Evolutionary conservation across 92 coral and sea anemone genomes (phyloP), one percentile per base, ranked within the genome.

Genomic region (Scolanthus callimorphus): DNA sequence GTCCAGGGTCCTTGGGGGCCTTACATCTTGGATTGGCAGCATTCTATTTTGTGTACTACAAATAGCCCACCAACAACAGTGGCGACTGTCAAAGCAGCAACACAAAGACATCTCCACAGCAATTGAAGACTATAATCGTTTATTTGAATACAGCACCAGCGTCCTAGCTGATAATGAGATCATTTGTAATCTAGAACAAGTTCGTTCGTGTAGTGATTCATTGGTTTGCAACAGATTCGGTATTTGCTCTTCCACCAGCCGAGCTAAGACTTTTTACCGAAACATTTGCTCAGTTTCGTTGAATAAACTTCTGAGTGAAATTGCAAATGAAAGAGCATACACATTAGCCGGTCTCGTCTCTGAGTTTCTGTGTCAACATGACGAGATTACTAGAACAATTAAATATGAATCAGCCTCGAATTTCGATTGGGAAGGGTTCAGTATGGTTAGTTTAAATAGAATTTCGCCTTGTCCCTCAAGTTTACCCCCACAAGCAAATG

Each of bases 111-210:
- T 82, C 49, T 78, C 76, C 20, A 78, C 77, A 26, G 89, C 89
- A 58, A 73, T 86, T 41, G 95, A 86, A 46, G 90, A 86, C 29
- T 76, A 55, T 63, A 86, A 86, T 74, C 90, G 88, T 52, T 76
- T 86, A 6, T 49, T 62, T 37, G 95, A 86, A 56, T 77, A 67
- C 57, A 34, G 75, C 29, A 73, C 39, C 23, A 73, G 69, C 59
- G 59, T 84, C 39, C 60, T 60, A 38, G 48, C 52, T 31, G 78
- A 77, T 10, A 54, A 54, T 49, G 84, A 70, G 25, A 64, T 60
- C 19, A 20, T 77, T 3, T 70, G 61, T 34, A 72, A 82, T 62
- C 62, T 83, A 53, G 47, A 57, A 26, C 78, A 67, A n/a, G 34
- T 65, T 0, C 59, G 67, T 34, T 41, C 59, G 2, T 55, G 39